Base-by-base conservation (phyloP, 2,113 vertebrate species). In the Cochlearius cochlearius region DNA sequence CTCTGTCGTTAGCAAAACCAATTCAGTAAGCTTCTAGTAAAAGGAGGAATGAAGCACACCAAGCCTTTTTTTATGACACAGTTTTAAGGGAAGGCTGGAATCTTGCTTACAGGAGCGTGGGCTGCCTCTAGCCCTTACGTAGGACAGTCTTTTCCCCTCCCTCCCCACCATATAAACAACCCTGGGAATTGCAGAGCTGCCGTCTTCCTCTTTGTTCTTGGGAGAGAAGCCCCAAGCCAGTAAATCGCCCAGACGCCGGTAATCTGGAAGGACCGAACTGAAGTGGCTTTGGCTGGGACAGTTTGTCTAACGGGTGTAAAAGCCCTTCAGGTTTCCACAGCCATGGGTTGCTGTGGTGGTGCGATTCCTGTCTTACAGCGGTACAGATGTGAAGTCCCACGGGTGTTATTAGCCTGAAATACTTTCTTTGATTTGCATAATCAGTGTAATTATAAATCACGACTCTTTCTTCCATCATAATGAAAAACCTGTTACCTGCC, bases 371-470 rank as follows among this genome's bases (percentile, higher is more conserved):
- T 45, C 47, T 72, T 92, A 62, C 64, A 84, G 36, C 34, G 32
- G n/a, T 43, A 36, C 32, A 90, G 71, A 64, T 88, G 59, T 77
- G 64, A 95, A 83, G 38, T 83, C 59, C 34, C 36, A 55, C 38
- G n/a, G 45, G 60, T 45, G 63, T 58, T 88, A 41, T 58, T 96
- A 94, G 17, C 52, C 80, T 92, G 79, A 94, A 97, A 90, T 62
- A 52, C 4, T 34, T 62, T 92, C 36, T 90, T 81, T 76, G 78
- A 55, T 92, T 94, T 95, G 52, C 73, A 78, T 87, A 77, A 83
- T 77, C 36, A 49, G 16, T 81, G 62, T 77, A 85, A 93, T 92
- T 88, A 60, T 72, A 72, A 92, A 92, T 73, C 56, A 45, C 12
- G 49, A 62, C 41, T 69, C 74, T 63, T 71, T 69, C 74, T 63